Conservation (phyloP, 2,113 vertebrate species). For the Trichomycterus rosablanca region DNA sequence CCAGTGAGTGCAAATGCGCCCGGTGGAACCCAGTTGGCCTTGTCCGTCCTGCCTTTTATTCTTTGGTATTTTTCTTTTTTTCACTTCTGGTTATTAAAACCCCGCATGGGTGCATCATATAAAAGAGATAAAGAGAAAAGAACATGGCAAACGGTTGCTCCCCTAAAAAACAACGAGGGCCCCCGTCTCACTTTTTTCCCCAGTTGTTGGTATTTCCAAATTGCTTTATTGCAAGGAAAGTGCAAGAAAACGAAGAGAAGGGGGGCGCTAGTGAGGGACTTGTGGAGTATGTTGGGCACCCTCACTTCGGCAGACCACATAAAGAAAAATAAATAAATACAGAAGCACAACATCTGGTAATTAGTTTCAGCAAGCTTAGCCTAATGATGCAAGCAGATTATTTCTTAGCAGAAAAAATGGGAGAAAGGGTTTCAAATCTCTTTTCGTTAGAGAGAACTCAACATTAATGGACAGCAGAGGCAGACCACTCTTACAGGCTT, state of each 20-base stretch:
- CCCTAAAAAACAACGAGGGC: slow-evolving; percentile 73
- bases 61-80: slow-evolving; percentile 71
- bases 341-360: slow-evolving; percentile 91
- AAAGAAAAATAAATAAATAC: slow-evolving; percentile 59
- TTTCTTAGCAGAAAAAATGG: slow-evolving; percentile 69
- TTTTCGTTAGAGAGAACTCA: slow-evolving; percentile 7
- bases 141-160: slow-evolving; percentile 71
- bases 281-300: slow-evolving; percentile 76
- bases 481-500: slow-evolving; percentile 40
- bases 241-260: slow-evolving; percentile 73
- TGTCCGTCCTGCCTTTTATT: slow-evolving; percentile 69
- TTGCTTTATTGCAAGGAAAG: slow-evolving; percentile 81
- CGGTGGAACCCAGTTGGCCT: too few species aligned
- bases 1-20: too few species aligned
- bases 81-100: slow-evolving; percentile 87
- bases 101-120: slow-evolving; percentile 82
- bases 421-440: background rate
- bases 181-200: slow-evolving; percentile 46
- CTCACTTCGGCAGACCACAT: too few species aligned
- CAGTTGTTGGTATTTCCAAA: slow-evolving; percentile 87
- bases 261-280: slow-evolving; percentile 76
- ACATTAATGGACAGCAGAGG: slow-evolving; percentile 48
- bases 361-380: slow-evolving; percentile 93
- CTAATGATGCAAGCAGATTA: slow-evolving; percentile 98
- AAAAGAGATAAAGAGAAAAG: slow-evolving; percentile 57